Evolutionary conservation across 2,113 vertebrate species (phyloP).

Genomic region (Redunca redunca): DNA sequence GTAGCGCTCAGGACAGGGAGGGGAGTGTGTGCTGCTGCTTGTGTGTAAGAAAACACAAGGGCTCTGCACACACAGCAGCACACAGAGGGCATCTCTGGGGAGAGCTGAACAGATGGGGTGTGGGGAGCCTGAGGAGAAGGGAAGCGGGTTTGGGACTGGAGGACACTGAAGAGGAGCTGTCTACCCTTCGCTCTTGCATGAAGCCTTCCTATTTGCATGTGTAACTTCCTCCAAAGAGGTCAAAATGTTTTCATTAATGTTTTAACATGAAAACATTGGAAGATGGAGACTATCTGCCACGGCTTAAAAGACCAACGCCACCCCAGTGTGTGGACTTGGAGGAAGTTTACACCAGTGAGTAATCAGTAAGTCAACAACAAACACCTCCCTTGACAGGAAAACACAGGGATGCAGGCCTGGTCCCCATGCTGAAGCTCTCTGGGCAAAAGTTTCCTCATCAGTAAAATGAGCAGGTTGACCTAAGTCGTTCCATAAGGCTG

Average conservation of each 20-base stretch:
- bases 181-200: fast-evolving
- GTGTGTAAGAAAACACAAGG: not conserved
- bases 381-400: not conserved
- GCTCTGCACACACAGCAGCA: too few species aligned
- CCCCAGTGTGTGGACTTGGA: not conserved
- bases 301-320: not conserved
- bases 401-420: not conserved
- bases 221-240: not conserved
- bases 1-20: not conserved
- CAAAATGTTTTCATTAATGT: not conserved
- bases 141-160: too few species aligned
- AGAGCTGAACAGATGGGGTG: too few species aligned
- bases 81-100: not conserved
- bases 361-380: not conserved
- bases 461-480: not conserved
- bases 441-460: not conserved
- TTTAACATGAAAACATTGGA: not conserved
- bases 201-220: not conserved
- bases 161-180: not conserved
- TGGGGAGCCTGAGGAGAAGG: not conserved
- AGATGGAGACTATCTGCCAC: not conserved
- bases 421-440: too few species aligned
- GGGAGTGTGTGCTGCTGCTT: fast-evolving
- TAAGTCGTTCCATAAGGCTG: not conserved
- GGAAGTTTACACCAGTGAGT: not conserved